Evolutionary conservation across 2,888 invertebrate genomes (phyloP), one percentile per base, ranked within the genome.

Genomic region (Thereva nobilitata): DNA sequence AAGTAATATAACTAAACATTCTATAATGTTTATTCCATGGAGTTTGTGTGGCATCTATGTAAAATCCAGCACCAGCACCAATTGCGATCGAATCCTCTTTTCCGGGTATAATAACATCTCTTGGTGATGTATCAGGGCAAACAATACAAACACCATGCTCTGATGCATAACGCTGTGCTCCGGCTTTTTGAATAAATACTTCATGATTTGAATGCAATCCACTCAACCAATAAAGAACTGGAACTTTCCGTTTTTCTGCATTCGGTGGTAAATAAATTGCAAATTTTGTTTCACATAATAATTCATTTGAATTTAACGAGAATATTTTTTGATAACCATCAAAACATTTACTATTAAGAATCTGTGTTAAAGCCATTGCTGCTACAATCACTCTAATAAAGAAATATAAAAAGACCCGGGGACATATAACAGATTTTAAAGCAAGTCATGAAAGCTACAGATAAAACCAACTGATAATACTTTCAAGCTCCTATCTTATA

Each of bases 31-130:
- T 87, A 55, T 88, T 87, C 95, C 96, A 97, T 41, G 93, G 93
- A 12, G 90, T 88, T 73, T 88, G 84, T 0, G 88, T 87, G 8
- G 97, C 95, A 82, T 97, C 91, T 4, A 97, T 82, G 79, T 97
- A 97, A 80, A 95, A 96, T 1, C 96, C 94, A 71, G 97, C 97
- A 23, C 92, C 92, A 8, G 89, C 88, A 38, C 97, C 97, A 82
- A 97, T 93, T 81, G 95, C 95, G 87, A 90, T 95, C 42, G 86
- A 84, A 12, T 93, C 93, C 75, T 92, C 90, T 81, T 96, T 93
- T 4, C 95, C 95, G 44, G 90, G 87, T 68, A 97, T 86, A 75
- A 91, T 91, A 37, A 91, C 86, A 7, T 91, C 92, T 75, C 95
- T 84, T 3, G 96, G 96, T 73, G 95, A 95, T 1, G 97, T 97